Evolutionary conservation across 2,797 vertebrate species (phyloP).

Genomic region (Gambelia wislizenii): DNA sequence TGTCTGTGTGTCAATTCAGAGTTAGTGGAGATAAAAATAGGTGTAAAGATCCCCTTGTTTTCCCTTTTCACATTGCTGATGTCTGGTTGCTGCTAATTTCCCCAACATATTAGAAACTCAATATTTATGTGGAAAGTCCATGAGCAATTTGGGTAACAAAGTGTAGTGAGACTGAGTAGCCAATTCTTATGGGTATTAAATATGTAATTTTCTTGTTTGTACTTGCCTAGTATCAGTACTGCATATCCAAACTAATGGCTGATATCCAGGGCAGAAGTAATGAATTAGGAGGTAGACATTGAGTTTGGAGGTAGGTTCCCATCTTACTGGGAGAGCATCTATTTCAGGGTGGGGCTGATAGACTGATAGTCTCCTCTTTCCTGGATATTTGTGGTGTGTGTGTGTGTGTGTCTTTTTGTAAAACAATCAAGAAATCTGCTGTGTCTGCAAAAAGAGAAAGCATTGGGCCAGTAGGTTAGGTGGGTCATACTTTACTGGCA

Average conservation of each 20-base stretch:
- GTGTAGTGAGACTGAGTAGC: not conserved
- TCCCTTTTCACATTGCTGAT: too few species aligned
- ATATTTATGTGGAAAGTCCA: too few species aligned
- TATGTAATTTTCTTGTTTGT: too few species aligned
- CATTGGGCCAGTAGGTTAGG: not conserved
- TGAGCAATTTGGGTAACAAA: too few species aligned
- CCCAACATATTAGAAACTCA: too few species aligned
- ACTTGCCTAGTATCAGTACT: not conserved
- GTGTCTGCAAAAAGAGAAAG: not conserved
- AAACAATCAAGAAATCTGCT: constrained; percentile 36
- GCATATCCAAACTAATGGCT: not conserved
- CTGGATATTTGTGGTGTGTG: not conserved
- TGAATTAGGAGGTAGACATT: not conserved
- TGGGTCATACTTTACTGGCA: not conserved
- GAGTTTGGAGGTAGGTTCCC: too few species aligned
- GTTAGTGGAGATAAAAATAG: too few species aligned
- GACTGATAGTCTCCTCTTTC: not conserved
- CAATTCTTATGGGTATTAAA: not conserved
- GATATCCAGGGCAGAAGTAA: not conserved
- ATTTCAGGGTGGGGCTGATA: not conserved
- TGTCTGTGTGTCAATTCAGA: too few species aligned
- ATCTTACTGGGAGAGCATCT: not conserved
- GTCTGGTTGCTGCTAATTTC: too few species aligned
- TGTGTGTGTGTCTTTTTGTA: not conserved
- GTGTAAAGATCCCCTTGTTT: too few species aligned